phyloP scores from a whole-genome alignment of 1,140 invertebrate species.

The Agraylea sexmaculata region DNA sequence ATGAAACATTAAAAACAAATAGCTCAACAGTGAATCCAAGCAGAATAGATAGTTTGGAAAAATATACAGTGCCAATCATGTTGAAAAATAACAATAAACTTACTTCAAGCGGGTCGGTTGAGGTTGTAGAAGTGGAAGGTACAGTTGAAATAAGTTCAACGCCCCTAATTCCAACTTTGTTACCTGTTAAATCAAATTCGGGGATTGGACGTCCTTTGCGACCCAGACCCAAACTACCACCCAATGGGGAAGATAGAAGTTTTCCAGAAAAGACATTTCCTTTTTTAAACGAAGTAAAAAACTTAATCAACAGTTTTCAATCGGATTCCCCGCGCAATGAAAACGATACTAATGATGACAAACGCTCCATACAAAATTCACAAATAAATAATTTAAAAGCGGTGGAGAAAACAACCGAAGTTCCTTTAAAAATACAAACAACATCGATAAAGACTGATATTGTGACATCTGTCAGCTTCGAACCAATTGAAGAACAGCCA shows the following conservation, averaged over 20 bases:
- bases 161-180: constrained; percentile 40
- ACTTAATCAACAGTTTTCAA: constrained; percentile 25
- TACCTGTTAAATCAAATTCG: constrained; percentile 50
- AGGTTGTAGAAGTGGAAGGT: constrained; percentile 19
- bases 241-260: constrained; percentile 24
- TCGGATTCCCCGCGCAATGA: constrained; percentile 3
- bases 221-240: constrained; percentile 35
- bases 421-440: constrained; percentile 21
- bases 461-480: constrained; percentile 22
- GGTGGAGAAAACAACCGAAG: constrained; percentile 25
- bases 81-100: too few species aligned
- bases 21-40: too few species aligned
- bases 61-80: too few species aligned
- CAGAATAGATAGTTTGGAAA: too few species aligned
- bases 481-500: constrained; percentile 18
- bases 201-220: constrained; percentile 43
- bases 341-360: constrained; percentile 1
- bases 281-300: constrained; percentile 23
- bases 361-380: background rate
- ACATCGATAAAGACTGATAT: constrained; percentile 22
- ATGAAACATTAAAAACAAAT: too few species aligned
- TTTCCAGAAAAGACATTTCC: constrained; percentile 21
- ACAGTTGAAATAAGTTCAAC: constrained; percentile 28
- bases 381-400: constrained; percentile 23
- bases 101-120: too few species aligned